Base-by-base conservation (phyloP, 2,888 invertebrate species). In the Sericinus montela region DNA sequence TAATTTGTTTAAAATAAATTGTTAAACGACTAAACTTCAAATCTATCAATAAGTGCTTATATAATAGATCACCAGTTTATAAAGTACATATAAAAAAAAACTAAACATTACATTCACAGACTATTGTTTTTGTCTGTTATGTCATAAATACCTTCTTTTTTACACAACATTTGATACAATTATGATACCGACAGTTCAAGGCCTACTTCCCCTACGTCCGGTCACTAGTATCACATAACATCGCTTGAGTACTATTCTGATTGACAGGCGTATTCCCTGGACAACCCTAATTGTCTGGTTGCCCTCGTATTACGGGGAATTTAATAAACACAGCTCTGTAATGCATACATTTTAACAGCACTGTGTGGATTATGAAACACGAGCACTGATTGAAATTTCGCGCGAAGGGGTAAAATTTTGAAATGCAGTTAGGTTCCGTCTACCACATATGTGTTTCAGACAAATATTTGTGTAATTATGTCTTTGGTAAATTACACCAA, bases 261-360 rank as follows among this genome's bases (percentile, higher is more conserved):
- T 80, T 79, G 83, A 82, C 83, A 72, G 75, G 63, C 68, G 63
- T 70, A 73, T 72, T 77, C 79, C 79, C 76, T 70, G 67, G 70
- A 68, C 75, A 75, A 68, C 75, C 77, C 74, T 78, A 80, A 77
- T 76, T 67, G 72, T 71, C 68, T 63, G 68, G 58, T 57, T 57
- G 59, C 71, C 72, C 78, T 71, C 72, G 59, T 71, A 75, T 77
- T 76, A 77, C 63, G 65, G 65, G 64, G 71, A 74, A 82, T 81
- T 82, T 77, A 82, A 82, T 82, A 81, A 79, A 79, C 80, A 76
- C 67, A 63, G 63, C 63, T 61, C 65, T 53, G 61, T 62, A 68
- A 65, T 61, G 62, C 65, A 69, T 57, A 66, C 65, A 69, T 61
- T 70, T 69, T 71, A 65, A 57, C 58, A 55, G 54, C 62, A 58